Evolutionary conservation across 2,888 invertebrate genomes (phyloP), one percentile per base, ranked within the genome.

Genomic region (Eristalinus aeneus): DNA sequence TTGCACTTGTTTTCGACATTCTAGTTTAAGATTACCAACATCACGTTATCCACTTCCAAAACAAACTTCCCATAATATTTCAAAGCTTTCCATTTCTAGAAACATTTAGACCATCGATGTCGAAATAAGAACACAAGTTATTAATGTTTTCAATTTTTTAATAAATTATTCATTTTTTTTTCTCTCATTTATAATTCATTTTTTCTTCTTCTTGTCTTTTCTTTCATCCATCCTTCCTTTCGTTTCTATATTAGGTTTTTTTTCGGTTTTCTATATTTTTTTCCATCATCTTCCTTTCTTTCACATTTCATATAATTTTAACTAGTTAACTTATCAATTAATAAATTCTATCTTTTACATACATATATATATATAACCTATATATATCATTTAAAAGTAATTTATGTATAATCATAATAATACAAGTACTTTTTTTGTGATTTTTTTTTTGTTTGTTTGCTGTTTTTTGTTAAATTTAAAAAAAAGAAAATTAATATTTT

Each of bases 151-250:
- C 86, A 86, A 73, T 86, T 86, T 86, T 86, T 86, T 86, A 86
- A 86, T 86, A 86, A 86, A 86, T 86, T 86, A 86, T 86, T 86
- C 86, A 86, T 77, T 86, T 82, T 61, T 86, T 82, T 86, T 82
- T 64, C 77, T 72, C 64, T 86, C 72, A 60, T 86, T 86, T 82
- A 86, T 86, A 86, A 86, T 86, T 86, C 86, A 86, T 84, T 83
- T 72, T 69, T 82, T 76, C 80, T 76, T 75, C 34, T 46, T 56
- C 53, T 56, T 65, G 0, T 39, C 36, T 39, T 34, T 39, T 2
- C 60, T 68, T 73, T 46, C 39, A 39, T 39, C 46, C 46, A 39
- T 61, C 69, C 54, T 20, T 74, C 60, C 71, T 22, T 69, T 58
- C 34, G n/a, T 20, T 36, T 27, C 2, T 9, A 46, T 65, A 56